Base-by-base conservation (phyloP, 2,888 invertebrate genomes). In the Drosophila mimetica region DNA sequence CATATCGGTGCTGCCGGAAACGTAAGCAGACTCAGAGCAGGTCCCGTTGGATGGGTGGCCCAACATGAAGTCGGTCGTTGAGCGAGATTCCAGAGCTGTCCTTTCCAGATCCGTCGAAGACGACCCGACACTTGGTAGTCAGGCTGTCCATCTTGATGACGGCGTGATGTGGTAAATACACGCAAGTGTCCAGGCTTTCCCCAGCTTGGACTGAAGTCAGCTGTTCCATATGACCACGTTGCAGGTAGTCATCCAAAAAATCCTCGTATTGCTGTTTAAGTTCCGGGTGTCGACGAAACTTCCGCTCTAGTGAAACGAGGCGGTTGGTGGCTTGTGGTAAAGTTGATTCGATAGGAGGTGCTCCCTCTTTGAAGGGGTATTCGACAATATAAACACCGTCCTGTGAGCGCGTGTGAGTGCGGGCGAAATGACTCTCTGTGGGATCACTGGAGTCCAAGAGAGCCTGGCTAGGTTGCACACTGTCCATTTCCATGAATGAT, bases 401-500 rank as follows among this genome's bases (percentile, higher is more conserved):
- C 11, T 25, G 1, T 6, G 25, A 25, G 25, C 25, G 25, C 25
- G 25, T 25, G 25, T 25, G 25, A 6, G 25, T 25, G 25, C 8
- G 6, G 6, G 25, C 25, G 5, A 25, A 25, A 25, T 25, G 6
- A 25, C 25, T 25, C 25, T 25, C 25, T 25, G 25, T 7, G 25
- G 18, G 11, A 9, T 55, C 37, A 7, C 18, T 20, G 8, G 14
- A 14, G 36, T 36, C 36, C 14, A 36, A 36, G 36, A 8, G 7
- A 14, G 36, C 7, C 16, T 47, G 25, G 28, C 4, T 18, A 13
- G 30, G 18, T 7, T 30, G 25, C 25, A 25, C 25, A 25, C 8
- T 25, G 25, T 25, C 25, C 34, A 34, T 22, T n/a, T 34, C 14
- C 20, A 48, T 48, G 20, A 48, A 48, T 8, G 48, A 50, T 25